These are phyloP conservation scores for Seriola quinqueradiata DNA, from an alignment of 2,113 vertebrate species.

Conservation along the genomic window DNA sequence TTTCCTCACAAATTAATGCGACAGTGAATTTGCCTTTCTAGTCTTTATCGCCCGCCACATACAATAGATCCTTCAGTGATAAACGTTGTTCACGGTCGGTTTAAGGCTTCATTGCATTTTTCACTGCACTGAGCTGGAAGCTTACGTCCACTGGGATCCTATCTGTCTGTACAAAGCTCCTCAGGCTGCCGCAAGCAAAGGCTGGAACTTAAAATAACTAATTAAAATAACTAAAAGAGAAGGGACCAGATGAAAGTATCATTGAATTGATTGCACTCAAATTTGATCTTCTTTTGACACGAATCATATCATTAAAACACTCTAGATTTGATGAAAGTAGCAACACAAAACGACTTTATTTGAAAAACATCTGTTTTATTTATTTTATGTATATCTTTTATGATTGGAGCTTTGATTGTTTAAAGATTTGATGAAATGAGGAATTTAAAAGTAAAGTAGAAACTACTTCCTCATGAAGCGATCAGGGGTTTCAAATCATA, in stretches of 20 bases:
- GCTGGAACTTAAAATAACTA: neutral
- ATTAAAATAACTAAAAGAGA: neutral
- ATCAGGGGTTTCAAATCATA: no score
- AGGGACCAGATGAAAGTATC: neutral
- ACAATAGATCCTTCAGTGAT: neutral
- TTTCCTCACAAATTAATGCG: neutral
- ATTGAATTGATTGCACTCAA: neutral
- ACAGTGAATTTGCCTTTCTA: neutral
- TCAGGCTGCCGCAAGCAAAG: neutral
- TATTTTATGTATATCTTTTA: no score
- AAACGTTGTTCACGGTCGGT: neutral
- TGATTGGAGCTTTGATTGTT: neutral
- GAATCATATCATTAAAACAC: neutral
- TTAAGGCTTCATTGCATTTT: neutral
- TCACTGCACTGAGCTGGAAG: neutral
- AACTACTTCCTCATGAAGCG: no score
- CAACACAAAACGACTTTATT: neutral
- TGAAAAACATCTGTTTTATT: neutral
- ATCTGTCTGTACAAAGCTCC: slow-evolving; percentile 23
- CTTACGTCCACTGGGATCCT: slow-evolving; percentile 3
- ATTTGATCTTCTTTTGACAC: neutral
- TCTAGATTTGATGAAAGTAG: neutral
- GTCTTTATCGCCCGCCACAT: neutral
- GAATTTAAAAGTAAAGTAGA: no score
- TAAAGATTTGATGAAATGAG: neutral